These are phyloP conservation scores for Anableps anableps DNA, from an alignment of 2,797 vertebrate species.

Conservation along the genomic window DNA sequence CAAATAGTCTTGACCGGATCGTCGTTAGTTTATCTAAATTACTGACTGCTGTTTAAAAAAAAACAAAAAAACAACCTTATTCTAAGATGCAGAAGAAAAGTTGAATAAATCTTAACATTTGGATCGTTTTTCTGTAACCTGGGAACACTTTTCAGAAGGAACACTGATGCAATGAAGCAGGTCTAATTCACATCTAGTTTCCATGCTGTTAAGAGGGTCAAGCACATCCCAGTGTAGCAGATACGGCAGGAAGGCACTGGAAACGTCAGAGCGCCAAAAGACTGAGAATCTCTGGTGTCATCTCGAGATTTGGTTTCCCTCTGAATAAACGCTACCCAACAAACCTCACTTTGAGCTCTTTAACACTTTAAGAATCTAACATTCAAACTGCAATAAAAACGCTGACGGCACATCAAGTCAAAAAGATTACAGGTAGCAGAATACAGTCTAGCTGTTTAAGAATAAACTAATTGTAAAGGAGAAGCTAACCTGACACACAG, in stretches of 20 bases:
- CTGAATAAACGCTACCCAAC: slow-evolving; percentile 21
- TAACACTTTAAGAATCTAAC: not conserved
- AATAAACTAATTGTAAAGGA: slow-evolving; percentile 1
- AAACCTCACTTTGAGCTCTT: not conserved
- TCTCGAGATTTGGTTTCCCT: too few relatives aligned
- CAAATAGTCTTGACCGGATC: not conserved
- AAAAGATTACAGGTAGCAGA: not conserved
- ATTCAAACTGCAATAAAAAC: not conserved
- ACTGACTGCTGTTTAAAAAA: not conserved
- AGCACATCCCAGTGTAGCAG: slow-evolving; percentile 20
- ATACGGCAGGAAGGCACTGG: slow-evolving; percentile 12
- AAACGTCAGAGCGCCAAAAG: slow-evolving; percentile 17
- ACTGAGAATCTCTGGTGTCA: slow-evolving; percentile 36
- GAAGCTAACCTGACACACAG: not conserved
- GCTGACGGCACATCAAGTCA: not conserved
- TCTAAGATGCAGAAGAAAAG: not conserved
- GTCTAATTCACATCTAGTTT: not conserved
- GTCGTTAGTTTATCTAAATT: not conserved
- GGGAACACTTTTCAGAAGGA: not conserved
- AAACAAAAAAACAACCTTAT: too few relatives aligned
- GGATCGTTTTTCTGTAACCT: not conserved
- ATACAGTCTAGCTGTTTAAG: not conserved
- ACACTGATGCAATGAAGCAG: not conserved
- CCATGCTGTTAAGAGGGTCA: slow-evolving; percentile 9
- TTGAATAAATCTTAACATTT: not conserved